phyloP scores from a whole-genome alignment of 2,888 invertebrate species.

The Pogonocherus hispidulus region DNA sequence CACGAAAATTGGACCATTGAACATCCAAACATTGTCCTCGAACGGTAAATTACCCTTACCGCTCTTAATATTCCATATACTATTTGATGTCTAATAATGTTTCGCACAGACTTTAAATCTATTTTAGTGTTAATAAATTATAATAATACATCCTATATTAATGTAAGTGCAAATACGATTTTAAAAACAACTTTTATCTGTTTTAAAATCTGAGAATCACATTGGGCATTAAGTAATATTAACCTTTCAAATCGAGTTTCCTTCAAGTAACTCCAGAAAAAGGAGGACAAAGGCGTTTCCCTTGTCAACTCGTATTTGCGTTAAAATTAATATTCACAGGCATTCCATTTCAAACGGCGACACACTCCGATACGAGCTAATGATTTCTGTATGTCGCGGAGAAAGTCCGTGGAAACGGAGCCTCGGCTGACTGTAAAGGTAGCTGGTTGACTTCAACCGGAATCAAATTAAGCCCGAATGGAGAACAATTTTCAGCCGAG shows the following conservation, averaged over 20 bases:
- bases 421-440: conserved; percentile 13
- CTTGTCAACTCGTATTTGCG: background rate
- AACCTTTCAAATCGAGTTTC: background rate
- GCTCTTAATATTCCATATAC: no score
- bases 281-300: background rate
- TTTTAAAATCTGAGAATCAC: background rate
- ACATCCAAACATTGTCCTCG: no score
- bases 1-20: no score
- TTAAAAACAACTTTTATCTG: no score
- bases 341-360: conserved; percentile 17
- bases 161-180: no score
- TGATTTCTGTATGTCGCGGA: conserved; percentile 20
- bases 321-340: conserved; percentile 11
- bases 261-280: background rate
- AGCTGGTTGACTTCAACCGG: conserved; percentile 31
- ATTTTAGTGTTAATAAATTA: no score
- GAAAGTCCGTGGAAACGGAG: conserved; percentile 12
- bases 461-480: conserved; percentile 36
- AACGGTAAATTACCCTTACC: no score
- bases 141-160: no score
- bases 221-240: background rate
- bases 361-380: conserved; percentile 15
- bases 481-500: conserved; percentile 37
- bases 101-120: no score
- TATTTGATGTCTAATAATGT: no score